A percentile compares a stretch with the other conserved stretches of the same genome.
These are phyloP conservation scores for Poecilia latipinna DNA, from an alignment of 2,113 vertebrate species.

Conservation along the genomic window DNA sequence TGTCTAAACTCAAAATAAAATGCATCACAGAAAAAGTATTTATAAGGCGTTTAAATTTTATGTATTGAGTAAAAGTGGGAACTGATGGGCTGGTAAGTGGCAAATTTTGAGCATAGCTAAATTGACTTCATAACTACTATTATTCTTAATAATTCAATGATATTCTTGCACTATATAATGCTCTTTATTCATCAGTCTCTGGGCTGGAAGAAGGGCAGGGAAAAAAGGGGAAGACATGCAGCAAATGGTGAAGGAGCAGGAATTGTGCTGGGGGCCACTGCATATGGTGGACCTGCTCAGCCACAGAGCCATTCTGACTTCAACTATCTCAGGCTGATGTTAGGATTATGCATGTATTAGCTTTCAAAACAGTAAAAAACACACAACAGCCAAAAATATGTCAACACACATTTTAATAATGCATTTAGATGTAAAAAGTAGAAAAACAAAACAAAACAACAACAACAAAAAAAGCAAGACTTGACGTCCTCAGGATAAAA, in stretches of 20 bases:
- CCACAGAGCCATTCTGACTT: too few relatives aligned
- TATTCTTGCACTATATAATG: too few relatives aligned
- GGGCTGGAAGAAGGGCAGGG: too few relatives aligned
- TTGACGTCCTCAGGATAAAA: conserved; percentile 85
- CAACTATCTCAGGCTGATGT: not conserved
- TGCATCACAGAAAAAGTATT: not conserved
- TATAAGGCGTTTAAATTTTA: not conserved
- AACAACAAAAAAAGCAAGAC: conserved; percentile 27
- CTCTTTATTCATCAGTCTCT: too few relatives aligned
- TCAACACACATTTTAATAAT: not conserved
- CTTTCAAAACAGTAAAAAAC: not conserved
- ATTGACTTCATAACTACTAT: too few relatives aligned
- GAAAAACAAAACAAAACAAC: conserved; percentile 14
- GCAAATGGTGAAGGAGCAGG: too few relatives aligned
- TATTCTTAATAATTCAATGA: too few relatives aligned
- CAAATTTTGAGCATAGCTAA: not conserved
- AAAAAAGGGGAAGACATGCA: too few relatives aligned
- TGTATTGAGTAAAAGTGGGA: not conserved
- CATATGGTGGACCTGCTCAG: too few relatives aligned
- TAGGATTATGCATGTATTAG: not conserved
- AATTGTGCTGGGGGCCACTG: too few relatives aligned
- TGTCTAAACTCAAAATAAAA: not conserved
- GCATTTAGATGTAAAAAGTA: conserved; percentile 50
- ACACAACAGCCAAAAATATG: not conserved
- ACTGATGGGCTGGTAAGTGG: too few relatives aligned